Conservation (phyloP, 2,888 invertebrate species). For the Argynnis bischoffii region DNA sequence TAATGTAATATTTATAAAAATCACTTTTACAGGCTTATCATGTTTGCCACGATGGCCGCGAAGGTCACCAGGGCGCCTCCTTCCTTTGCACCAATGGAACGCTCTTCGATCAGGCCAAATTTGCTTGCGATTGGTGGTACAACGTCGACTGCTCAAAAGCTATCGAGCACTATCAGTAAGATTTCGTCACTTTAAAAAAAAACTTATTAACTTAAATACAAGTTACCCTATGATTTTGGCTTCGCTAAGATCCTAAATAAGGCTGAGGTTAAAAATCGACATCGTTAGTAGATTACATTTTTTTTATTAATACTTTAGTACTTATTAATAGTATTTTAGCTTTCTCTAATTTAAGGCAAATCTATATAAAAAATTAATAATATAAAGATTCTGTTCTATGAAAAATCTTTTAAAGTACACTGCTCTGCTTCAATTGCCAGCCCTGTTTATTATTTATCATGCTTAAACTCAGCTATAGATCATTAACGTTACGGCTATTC, state of each 20-base stretch:
- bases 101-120: constrained; percentile 92
- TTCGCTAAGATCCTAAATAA: too few species aligned
- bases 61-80: constrained; percentile 91
- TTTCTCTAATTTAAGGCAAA: not conserved
- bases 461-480: not conserved
- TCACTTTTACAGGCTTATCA: constrained; percentile 87
- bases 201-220: not conserved
- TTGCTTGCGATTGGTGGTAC: constrained; percentile 96
- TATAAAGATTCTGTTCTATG: not conserved
- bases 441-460: not conserved
- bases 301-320: too few species aligned
- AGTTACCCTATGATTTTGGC: too few species aligned
- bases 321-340: too few species aligned
- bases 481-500: not conserved
- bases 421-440: not conserved
- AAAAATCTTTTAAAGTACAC: constrained; percentile 6
- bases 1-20: not conserved
- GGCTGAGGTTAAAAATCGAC: too few species aligned
- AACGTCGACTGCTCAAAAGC: constrained; percentile 92
- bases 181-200: constrained; percentile 22
- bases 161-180: constrained; percentile 87
- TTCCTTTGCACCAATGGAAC: constrained; percentile 94
- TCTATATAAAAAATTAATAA: not conserved
- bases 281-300: too few species aligned
- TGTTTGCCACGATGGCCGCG: constrained; percentile 93